A percentile compares a stretch with the other conserved stretches of the same genome.
phyloP scores from a whole-genome alignment of 1,140 invertebrate species.

The Caenorhabditis latens region DNA sequence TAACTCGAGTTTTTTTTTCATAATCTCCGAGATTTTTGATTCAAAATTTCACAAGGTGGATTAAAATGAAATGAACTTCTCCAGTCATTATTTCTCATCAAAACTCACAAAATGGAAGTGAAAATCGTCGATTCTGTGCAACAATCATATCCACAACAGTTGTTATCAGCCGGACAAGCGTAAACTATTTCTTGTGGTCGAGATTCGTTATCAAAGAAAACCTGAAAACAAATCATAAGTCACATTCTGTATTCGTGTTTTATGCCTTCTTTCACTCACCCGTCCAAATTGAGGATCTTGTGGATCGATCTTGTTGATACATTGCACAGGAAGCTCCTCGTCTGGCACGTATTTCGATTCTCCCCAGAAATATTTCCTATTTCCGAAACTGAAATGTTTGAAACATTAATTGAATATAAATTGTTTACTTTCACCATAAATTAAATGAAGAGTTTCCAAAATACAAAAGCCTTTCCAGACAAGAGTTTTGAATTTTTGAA shows the following conservation, averaged over 20 bases:
- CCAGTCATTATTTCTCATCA: too few species aligned
- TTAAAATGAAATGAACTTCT: too few species aligned
- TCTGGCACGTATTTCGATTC: conserved; percentile 26
- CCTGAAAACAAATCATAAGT: not conserved
- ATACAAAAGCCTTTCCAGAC: too few species aligned
- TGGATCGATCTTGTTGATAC: conserved; percentile 38
- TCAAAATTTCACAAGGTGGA: too few species aligned
- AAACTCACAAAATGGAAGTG: conserved; percentile 47
- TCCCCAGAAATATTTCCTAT: conserved; percentile 43
- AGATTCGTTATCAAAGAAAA: conserved; percentile 48
- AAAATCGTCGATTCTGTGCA: conserved; percentile 23
- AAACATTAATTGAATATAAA: too few species aligned
- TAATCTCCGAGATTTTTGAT: too few species aligned
- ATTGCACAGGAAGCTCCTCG: conserved; percentile 40
- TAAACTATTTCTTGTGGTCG: conserved; percentile 44
- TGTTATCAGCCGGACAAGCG: conserved; percentile 30
- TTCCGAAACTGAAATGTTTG: conserved; percentile 18
- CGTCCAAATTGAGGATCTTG: conserved; percentile 39
- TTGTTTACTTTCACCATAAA: too few species aligned
- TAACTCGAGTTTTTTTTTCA: too few species aligned
- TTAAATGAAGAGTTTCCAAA: too few species aligned
- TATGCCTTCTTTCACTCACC: not conserved
- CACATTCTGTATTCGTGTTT: too few species aligned
- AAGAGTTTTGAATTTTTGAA: too few species aligned
- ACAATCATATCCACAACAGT: conserved; percentile 48